phyloP scores from a whole-genome alignment of 2,113 vertebrate species.

The Lophochroa leadbeateri region DNA sequence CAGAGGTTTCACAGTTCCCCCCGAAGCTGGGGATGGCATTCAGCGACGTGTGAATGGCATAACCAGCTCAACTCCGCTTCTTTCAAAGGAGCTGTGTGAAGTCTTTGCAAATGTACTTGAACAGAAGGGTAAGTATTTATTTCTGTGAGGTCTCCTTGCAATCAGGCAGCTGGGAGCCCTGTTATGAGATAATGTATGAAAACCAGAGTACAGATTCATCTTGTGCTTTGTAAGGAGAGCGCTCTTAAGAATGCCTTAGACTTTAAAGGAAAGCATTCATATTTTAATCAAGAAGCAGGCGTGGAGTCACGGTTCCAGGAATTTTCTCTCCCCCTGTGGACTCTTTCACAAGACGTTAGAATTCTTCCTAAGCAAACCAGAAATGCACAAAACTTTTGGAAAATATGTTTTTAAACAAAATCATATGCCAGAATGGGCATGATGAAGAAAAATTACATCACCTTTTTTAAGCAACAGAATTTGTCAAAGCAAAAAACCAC shows the following conservation, averaged over 20 bases:
- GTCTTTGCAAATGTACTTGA: background rate
- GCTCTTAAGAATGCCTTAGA: background rate
- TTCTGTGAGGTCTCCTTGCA: slow-evolving; percentile 53
- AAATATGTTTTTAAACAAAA: background rate
- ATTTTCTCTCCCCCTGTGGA: background rate
- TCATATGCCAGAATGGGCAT: background rate
- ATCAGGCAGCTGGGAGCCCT: slow-evolving; percentile 51
- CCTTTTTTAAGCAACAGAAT: background rate
- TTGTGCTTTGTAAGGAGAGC: slow-evolving; percentile 17
- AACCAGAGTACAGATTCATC: slow-evolving; percentile 31
- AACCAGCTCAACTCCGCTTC: background rate
- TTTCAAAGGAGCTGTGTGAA: slow-evolving; percentile 35
- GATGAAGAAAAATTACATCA: accelerated
- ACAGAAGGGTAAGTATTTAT: slow-evolving; percentile 55
- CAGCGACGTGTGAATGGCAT: background rate
- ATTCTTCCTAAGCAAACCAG: background rate
- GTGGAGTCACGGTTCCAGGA: background rate
- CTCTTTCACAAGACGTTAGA: background rate
- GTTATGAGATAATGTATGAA: slow-evolving; percentile 42
- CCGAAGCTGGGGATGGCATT: background rate
- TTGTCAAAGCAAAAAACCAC: background rate
- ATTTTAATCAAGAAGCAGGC: slow-evolving; percentile 50
- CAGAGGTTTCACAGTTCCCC: background rate
- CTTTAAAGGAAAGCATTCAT: slow-evolving; percentile 39
- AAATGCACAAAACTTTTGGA: background rate